Evolutionary conservation across 2,797 vertebrate genomes (phyloP).

Genomic region (Acipenser oxyrinchus): DNA sequence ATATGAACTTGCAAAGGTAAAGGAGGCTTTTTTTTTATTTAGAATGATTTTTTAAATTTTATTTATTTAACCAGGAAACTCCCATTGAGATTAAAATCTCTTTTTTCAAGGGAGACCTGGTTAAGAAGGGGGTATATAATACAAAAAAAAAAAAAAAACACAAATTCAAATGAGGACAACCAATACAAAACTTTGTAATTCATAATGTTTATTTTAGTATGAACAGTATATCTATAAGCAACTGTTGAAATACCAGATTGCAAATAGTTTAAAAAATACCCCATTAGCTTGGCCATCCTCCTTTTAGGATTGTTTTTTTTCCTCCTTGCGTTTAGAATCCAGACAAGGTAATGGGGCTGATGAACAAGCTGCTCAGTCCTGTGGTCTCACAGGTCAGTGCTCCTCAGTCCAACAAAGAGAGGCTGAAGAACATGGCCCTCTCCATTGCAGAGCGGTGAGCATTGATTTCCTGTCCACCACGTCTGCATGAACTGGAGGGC

Average conservation of each 20-base stretch:
- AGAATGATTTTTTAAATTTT: not conserved
- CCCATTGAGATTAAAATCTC: no score
- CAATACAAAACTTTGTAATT: no score
- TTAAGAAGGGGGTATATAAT: no score
- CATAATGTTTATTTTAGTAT: not conserved
- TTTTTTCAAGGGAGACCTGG: no score
- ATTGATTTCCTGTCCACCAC: not conserved
- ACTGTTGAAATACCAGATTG: not conserved
- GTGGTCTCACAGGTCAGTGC: slow-evolving; percentile 81
- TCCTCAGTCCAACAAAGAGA: slow-evolving; percentile 91
- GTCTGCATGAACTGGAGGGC: no score
- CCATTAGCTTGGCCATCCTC: not conserved
- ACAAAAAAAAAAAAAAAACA: no score
- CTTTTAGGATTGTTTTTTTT: not conserved
- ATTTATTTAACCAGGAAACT: not conserved
- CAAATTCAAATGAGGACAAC: no score
- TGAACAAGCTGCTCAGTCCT: slow-evolving; percentile 87
- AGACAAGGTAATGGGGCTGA: slow-evolving; percentile 94
- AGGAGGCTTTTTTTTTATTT: not conserved
- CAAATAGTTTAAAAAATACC: not conserved
- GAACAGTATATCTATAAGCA: not conserved
- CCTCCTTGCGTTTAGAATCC: slow-evolving; percentile 63
- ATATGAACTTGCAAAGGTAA: slow-evolving; percentile 93
- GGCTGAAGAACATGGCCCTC: slow-evolving; percentile 84
- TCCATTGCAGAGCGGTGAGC: slow-evolving; percentile 83